Conservation (phyloP, 2,888 invertebrate species). For the Aproaerema taeniolella region DNA sequence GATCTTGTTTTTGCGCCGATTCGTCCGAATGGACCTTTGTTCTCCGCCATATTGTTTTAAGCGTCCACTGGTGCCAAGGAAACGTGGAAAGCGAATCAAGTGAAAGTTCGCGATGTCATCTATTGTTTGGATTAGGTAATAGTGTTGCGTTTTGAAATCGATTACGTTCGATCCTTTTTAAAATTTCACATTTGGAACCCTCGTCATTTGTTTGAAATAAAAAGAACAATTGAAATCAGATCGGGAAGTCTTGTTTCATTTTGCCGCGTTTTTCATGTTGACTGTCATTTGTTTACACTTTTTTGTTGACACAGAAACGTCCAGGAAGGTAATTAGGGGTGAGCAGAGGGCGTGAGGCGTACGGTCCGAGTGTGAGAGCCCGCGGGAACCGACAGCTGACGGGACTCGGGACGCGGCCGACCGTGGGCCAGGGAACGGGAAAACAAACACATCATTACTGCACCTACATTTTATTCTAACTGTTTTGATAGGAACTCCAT, state of each 20-base stretch:
- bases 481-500: too few species aligned
- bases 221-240: too few species aligned
- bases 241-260: background rate
- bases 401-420: slow-evolving; percentile 17
- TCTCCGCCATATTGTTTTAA: slow-evolving; percentile 63
- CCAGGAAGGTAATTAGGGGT: slow-evolving; percentile 55
- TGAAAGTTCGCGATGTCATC: slow-evolving; percentile 43
- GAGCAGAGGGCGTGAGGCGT: too few species aligned
- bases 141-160: slow-evolving; percentile 13
- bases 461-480: background rate
- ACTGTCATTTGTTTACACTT: slow-evolving; percentile 23
- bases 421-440: background rate
- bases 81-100: slow-evolving; percentile 54
- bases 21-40: slow-evolving; percentile 59
- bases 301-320: slow-evolving; percentile 56
- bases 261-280: slow-evolving; percentile 1
- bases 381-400: slow-evolving; percentile 52
- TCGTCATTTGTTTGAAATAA: slow-evolving; percentile 1
- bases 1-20: slow-evolving; percentile 65
- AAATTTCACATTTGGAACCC: slow-evolving; percentile 1
- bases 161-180: slow-evolving; percentile 21
- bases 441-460: background rate
- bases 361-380: slow-evolving; percentile 41
- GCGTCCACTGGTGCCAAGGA: slow-evolving; percentile 7
- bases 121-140: slow-evolving; percentile 27